These are phyloP conservation scores for Diprion similis DNA, from an alignment of 1,140 invertebrate genomes.

Conservation along the genomic window DNA sequence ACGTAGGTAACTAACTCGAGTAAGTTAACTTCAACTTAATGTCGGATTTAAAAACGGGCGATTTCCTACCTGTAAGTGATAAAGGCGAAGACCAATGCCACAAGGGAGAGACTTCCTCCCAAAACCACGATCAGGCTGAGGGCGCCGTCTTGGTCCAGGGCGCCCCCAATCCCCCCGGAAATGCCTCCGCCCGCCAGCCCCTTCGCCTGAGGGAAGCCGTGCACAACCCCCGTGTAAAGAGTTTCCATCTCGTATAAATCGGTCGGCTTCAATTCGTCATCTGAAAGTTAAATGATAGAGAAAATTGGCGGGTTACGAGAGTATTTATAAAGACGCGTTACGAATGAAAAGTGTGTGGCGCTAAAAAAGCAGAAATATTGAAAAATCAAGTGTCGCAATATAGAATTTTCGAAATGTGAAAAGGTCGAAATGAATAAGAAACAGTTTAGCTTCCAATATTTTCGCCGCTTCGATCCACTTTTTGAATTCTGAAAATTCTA, in stretches of 20 bases:
- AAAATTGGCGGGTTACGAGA: not conserved
- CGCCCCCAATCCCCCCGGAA: constrained; percentile 48
- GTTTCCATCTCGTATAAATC: constrained; percentile 53
- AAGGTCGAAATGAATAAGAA: too few species aligned
- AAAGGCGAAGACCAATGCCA: constrained; percentile 73
- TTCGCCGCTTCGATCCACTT: too few species aligned
- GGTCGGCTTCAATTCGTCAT: not conserved
- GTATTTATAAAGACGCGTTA: not conserved
- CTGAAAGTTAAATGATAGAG: not conserved
- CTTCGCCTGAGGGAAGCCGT: constrained; percentile 53
- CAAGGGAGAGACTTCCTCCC: constrained; percentile 72
- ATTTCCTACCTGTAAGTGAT: constrained; percentile 73
- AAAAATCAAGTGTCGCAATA: too few species aligned
- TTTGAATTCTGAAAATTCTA: too few species aligned
- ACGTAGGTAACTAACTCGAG: too few species aligned
- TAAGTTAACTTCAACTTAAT: too few species aligned
- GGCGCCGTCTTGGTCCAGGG: constrained; percentile 65
- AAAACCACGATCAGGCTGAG: constrained; percentile 71
- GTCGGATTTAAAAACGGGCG: not conserved
- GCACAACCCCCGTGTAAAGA: constrained; percentile 56
- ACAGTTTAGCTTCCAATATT: too few species aligned
- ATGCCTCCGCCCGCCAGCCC: constrained; percentile 46
- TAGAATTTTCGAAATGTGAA: too few species aligned
- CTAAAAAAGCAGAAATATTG: too few species aligned
- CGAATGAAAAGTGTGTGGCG: not conserved